phyloP scores from a whole-genome alignment of 2,888 invertebrate genomes.

The Drosophila limbata region DNA sequence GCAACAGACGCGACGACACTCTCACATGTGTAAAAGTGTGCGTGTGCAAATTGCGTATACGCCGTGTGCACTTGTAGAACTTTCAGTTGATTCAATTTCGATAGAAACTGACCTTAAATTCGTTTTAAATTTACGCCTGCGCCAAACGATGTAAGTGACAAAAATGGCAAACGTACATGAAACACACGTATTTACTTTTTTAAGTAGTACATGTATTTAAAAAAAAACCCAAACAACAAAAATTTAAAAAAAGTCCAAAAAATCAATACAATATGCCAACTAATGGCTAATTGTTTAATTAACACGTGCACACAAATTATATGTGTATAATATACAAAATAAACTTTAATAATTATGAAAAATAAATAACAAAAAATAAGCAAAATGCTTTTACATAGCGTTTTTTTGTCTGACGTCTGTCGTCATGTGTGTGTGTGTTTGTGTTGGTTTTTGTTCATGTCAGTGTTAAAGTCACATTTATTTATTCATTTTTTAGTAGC shows the following conservation, averaged over 20 bases:
- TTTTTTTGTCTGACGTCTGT: conserved; percentile 28
- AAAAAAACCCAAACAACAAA: conserved; percentile 25
- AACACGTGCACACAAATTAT: conserved; percentile 70
- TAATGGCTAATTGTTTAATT: conserved; percentile 61
- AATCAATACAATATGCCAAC: conserved; percentile 39
- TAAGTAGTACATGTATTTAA: not conserved
- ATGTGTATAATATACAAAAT: conserved; percentile 10
- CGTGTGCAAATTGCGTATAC: conserved; percentile 67
- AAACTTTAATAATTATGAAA: conserved; percentile 25
- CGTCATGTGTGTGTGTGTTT: conserved; percentile 7
- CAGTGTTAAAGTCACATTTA: conserved; percentile 26
- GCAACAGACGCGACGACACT: conserved; percentile 26
- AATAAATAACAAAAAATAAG: conserved; percentile 19
- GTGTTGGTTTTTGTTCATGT: conserved; percentile 14
- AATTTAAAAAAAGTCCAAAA: not conserved
- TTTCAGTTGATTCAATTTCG: conserved; percentile 22
- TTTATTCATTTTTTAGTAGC: conserved; percentile 47
- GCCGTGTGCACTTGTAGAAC: conserved; percentile 57
- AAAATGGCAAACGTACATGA: conserved; percentile 47
- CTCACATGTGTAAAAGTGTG: conserved; percentile 3
- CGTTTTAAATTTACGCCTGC: conserved; percentile 16
- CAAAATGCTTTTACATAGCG: conserved; percentile 35
- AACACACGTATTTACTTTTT: conserved; percentile 32
- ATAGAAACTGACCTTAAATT: conserved; percentile 41
- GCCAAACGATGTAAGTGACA: conserved; percentile 64